Conservation (phyloP, 2,113 vertebrate species). For the Thinocorus orbignyianus region DNA sequence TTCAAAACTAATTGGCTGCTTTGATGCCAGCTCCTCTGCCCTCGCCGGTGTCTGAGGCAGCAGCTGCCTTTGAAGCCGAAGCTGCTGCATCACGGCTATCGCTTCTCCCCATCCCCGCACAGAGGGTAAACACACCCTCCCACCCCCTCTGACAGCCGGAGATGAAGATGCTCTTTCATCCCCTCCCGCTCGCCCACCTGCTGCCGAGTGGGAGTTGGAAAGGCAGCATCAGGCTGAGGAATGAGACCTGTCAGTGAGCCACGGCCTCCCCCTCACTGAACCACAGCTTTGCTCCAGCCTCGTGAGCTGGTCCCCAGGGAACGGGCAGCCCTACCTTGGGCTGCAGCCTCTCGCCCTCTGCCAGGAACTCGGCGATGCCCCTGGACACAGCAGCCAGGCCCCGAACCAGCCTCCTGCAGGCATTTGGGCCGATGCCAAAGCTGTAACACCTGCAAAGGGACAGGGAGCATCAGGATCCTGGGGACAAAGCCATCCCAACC, state of each 20-base stretch:
- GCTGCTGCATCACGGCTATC: not conserved
- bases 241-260: not conserved
- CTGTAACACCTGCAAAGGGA: constrained; percentile 85
- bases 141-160: not conserved
- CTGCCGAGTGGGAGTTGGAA: not conserved
- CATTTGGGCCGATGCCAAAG: constrained; percentile 88
- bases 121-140: not conserved
- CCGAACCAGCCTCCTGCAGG: constrained; percentile 85
- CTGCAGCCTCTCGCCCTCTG: constrained; percentile 87
- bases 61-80: not conserved
- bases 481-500: not conserved
- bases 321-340: constrained; percentile 80
- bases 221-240: not conserved
- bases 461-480: not conserved
- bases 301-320: rapidly evolving
- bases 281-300: rapidly evolving
- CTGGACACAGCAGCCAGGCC: constrained; percentile 86
- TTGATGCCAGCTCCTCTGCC: not conserved
- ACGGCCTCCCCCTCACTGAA: not conserved
- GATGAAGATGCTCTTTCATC: not conserved
- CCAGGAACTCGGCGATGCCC: constrained; percentile 88
- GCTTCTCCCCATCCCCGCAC: not conserved
- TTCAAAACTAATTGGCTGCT: constrained; percentile 58
- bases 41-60: not conserved
- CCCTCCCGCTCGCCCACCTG: not conserved